Conservation (phyloP, 2,888 invertebrate species). For the Bugula neritina region DNA sequence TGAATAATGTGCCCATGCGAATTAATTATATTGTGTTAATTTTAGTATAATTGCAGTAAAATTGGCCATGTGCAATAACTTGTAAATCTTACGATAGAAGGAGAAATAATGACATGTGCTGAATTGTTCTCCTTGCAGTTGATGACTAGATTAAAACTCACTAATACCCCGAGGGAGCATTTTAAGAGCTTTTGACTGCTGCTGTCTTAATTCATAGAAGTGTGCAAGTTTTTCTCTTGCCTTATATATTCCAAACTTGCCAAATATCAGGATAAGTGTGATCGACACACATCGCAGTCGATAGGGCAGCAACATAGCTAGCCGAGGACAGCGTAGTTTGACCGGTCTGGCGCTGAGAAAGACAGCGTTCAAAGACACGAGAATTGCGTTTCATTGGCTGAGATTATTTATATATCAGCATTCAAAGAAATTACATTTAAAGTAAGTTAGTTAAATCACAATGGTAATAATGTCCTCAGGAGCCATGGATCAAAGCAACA, state of each 20-base stretch:
- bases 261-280: too few relatives aligned
- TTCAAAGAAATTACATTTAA: neutral
- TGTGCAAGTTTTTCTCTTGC: constrained; percentile 6
- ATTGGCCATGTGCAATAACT: too few relatives aligned
- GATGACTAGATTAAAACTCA: neutral
- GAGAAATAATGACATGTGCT: constrained; percentile 24
- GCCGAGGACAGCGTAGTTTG: too few relatives aligned
- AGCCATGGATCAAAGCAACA: constrained; percentile 17
- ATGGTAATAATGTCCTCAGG: constrained; percentile 6
- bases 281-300: too few relatives aligned
- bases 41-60: too few relatives aligned
- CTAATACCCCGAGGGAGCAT: constrained; percentile 12
- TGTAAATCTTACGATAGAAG: too few relatives aligned
- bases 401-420: neutral
- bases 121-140: neutral
- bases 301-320: too few relatives aligned
- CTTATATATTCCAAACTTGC: constrained; percentile 8
- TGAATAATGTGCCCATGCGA: too few relatives aligned
- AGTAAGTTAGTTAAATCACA: neutral
- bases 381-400: neutral
- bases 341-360: constrained; percentile 5
- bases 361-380: neutral
- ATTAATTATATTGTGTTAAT: too few relatives aligned
- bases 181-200: constrained; percentile 25
- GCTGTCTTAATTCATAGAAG: constrained; percentile 5